Base-by-base conservation (phyloP, 2,888 invertebrate genomes). In the Timandra comae region DNA sequence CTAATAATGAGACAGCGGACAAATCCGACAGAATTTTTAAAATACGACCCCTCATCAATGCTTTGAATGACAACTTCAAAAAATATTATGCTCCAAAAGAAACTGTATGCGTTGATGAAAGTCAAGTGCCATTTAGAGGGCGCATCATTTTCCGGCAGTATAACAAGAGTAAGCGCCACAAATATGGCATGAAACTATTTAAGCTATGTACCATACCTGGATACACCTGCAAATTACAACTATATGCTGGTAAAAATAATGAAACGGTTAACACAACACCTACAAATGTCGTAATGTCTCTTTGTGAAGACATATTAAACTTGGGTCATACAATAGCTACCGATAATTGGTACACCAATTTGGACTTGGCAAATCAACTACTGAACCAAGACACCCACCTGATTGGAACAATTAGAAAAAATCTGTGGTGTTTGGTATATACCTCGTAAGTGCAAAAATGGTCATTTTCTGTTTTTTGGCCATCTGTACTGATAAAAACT, bases 321-420 rank as follows among this genome's bases (percentile, higher is more conserved):
- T 52, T 54, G 48, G 62, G 60, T 0, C 57, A 63, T 30, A 56
- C 53, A 5, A 8, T 63, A 12, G 42, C 38, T 19, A 61, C 58
- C 7, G 61, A 64, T 38, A 64, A 63, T 34, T 62, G 52, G 49
- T 61, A 61, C 34, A 63, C 63, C 21, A 63, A 56, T 42, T 33
- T 66, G 8, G 43, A 55, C 5, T 40, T 68, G 28, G 65, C 59
- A 12, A 33, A 55, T 22, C 22, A 53, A 27, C 43, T 69, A 30
- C 35, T 67, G 29, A 24, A 52, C 7, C 44, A 59, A 29, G 46
- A 61, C 24, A 64, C 62, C 5, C 57, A 67, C 49, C 39, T 64
- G 12, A 41, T 62, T 32, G 64, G 64, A 8, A 68, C 63, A 26
- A 29, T 67, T 21, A 41, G 62, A 41, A 59, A 56, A 46, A 47